Base-by-base conservation (phyloP, 2,888 invertebrate species). In the Argynnis bischoffii region DNA sequence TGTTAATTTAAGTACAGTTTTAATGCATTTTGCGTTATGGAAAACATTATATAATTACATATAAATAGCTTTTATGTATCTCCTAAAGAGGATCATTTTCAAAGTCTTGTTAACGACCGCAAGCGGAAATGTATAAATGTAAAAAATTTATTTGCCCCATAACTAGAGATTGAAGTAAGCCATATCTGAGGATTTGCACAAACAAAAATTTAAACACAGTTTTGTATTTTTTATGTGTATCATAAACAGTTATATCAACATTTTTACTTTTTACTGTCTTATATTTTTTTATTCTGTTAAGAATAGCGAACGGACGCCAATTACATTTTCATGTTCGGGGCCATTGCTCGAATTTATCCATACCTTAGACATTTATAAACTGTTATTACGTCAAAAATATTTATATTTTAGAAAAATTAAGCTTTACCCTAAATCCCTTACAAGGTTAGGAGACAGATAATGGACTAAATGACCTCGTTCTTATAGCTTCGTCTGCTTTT, bases 51-150 rank as follows among this genome's bases (percentile, higher is more conserved):
- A 35, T 35, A 35, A 35, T 35, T 35, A 35, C 35, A 41, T 41
- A 41, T 41, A 26, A 26, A 26, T 26, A 11, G 35, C 11, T 8
- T 41, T 41, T 41, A 41, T 11, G 26, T 14, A 31, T 6, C 14
- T 46, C 6, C 13, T 64, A 41, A 65, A 48, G 56, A 63, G 72
- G 69, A 73, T 69, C 70, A 76, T 73, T 74, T 73, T 73, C 69
- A 76, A 75, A 73, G 74, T 73, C 66, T 56, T 64, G 69, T 75
- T 81, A 77, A 80, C 77, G 79, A 76, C 74, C 76, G 47, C 56
- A 75, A 63, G 75, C 78, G 79, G 77, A 76, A 74, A 75, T 77
- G 73, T 73, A 73, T 63, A 69, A 68, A 63, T 69, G 75, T 76
- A 75, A 77, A 75, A 75, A 72, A 76, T 74, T 78, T 78, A 76